Percentiles rank a stretch among this genome's conserved stretches.
Conservation (phyloP, 1,140 invertebrate species). For the Metopolophium dirhodum region DNA sequence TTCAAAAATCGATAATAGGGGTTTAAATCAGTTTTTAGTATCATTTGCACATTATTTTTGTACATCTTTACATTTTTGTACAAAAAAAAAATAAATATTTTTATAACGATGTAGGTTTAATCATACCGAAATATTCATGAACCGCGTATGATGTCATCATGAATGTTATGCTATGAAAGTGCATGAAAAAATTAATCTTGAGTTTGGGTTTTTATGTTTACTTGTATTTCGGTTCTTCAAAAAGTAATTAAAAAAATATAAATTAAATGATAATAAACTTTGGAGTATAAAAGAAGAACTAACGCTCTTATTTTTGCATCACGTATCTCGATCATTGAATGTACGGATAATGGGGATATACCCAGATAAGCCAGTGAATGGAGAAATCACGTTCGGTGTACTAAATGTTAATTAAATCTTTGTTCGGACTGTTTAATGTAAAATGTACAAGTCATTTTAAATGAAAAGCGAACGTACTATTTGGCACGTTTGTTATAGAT, state of each 20-base stretch:
- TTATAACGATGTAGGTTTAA: neutral
- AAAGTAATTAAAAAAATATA: slow-evolving; percentile 16
- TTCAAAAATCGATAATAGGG: neutral
- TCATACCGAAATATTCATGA: neutral
- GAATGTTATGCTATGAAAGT: neutral
- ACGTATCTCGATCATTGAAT: neutral
- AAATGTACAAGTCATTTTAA: slow-evolving; percentile 35
- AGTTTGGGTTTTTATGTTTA: slow-evolving; percentile 1
- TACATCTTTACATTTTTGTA: too few species aligned
- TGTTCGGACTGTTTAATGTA: neutral
- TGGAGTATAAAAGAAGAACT: neutral
- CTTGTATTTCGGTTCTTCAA: neutral
- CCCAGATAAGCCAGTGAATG: slow-evolving; percentile 19
- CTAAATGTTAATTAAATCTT: slow-evolving; percentile 24
- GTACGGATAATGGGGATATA: neutral
- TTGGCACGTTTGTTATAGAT: neutral
- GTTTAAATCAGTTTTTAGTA: neutral
- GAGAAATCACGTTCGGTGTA: slow-evolving; percentile 24
- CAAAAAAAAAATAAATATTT: neutral
- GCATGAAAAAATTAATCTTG: neutral
- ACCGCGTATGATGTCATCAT: neutral
- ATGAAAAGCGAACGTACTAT: neutral
- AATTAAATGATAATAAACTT: slow-evolving; percentile 29
- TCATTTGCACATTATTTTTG: neutral
- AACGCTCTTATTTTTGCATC: neutral